phyloP scores from a whole-genome alignment of 2,888 invertebrate species.

The Drosophila mimetica region DNA sequence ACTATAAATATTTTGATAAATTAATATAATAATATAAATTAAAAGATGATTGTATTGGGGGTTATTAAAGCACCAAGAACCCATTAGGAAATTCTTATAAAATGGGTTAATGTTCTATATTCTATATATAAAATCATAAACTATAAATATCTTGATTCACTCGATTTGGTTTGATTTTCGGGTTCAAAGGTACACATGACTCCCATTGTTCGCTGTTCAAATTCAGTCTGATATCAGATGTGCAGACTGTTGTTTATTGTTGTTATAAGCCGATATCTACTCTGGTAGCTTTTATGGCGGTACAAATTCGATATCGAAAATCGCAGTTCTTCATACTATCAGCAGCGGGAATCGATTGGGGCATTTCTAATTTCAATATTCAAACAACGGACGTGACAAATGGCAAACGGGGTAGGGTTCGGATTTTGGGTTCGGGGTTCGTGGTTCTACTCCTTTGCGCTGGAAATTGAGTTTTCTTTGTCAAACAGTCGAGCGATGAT shows the following conservation, averaged over 20 bases:
- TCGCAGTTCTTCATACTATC: conserved; percentile 64
- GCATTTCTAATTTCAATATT: conserved; percentile 34
- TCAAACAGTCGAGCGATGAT: conserved; percentile 32
- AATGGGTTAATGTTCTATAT: background rate
- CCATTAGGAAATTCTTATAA: background rate
- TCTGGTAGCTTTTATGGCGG: conserved; percentile 69
- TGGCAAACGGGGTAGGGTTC: conserved; percentile 5
- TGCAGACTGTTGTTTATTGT: conserved; percentile 50
- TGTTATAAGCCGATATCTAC: conserved; percentile 63
- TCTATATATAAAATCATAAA: background rate
- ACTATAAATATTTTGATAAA: background rate
- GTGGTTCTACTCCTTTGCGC: conserved; percentile 5
- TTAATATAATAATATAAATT: background rate
- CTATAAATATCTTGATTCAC: background rate
- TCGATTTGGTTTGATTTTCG: background rate
- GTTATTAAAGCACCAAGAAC: background rate
- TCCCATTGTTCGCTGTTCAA: conserved; percentile 17
- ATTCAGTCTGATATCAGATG: conserved; percentile 20
- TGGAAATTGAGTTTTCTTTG: conserved; percentile 50
- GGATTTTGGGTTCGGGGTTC: background rate
- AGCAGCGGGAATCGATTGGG: conserved; percentile 30
- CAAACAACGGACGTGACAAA: conserved; percentile 47
- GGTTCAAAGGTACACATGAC: conserved; percentile 12
- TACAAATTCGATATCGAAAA: conserved; percentile 52
- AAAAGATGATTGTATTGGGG: background rate